Base-by-base conservation (phyloP, 2,797 vertebrate genomes). In the Hephaestus fuliginosus region DNA sequence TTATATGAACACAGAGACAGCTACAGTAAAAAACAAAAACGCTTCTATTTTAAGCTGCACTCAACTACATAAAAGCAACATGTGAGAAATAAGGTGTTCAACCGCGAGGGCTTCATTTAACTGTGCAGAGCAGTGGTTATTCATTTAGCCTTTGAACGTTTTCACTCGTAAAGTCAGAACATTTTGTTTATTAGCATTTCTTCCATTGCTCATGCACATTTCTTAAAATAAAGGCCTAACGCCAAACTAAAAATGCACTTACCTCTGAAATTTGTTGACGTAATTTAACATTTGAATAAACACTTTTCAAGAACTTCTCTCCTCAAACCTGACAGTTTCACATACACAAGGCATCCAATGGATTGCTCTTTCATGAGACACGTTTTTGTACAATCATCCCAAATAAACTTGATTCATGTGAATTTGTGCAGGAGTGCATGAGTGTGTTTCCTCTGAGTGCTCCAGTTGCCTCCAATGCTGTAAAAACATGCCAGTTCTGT, bases 131-230 rank as follows among this genome's bases (percentile, higher is more conserved):
- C n/a, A 48, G 41, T 39, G n/a, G 15, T 14, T 39, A 15, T 53
- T 46, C 14, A 61, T 39, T 53, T 44, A 49, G 62, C 44, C 15
- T 33, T n/a, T 28, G 5, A 58, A 66, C 74, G 41, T 61, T 30
- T 52, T 62, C 12, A 61, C 61, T 41, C 18, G 5, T 0, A 66
- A 60, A 43, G 36, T 3, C 39, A 10, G 28, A 41, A 70, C 17
- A 6, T 22, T 2, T 1, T 46, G 3, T 46, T 11, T 18, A 9
- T 28, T 46, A 17, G 28, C 4, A 17, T 57, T 30, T 13, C 11
- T 2, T 44, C 52, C 15, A 63, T 51, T n/a, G 17, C 12, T 13
- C 7, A 5, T 28, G 18, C 41, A 18, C 25, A 44, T 25, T 49
- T 60, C 44, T 39, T 22, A 0, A 63, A 53, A 30, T 55, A 44